A percentile compares a stretch with the other conserved stretches of the same genome.
Evolutionary conservation across 2,113 vertebrate species (phyloP).

Genomic region (Gymnorhina tibicen): DNA sequence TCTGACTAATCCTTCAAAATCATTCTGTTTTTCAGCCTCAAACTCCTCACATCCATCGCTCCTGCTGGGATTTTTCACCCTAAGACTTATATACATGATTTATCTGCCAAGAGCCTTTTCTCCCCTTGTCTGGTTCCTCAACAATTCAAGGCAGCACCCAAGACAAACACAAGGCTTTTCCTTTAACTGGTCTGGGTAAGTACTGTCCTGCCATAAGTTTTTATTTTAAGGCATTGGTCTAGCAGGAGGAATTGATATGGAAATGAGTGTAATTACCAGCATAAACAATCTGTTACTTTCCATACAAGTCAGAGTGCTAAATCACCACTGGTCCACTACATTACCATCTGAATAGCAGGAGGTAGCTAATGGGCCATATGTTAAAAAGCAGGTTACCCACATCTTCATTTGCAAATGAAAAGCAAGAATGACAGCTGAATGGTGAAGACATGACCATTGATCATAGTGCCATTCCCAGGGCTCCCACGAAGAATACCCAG

Average conservation of each 20-base stretch:
- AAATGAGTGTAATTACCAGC: conserved; percentile 75
- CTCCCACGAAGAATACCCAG: background rate
- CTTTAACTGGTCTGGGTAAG: background rate
- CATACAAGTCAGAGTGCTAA: conserved; percentile 65
- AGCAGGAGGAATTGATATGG: conserved; percentile 71
- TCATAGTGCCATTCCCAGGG: background rate
- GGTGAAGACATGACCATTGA: conserved; percentile 24
- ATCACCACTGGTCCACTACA: conserved; percentile 70
- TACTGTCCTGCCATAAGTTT: conserved; percentile 13
- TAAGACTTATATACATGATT: background rate
- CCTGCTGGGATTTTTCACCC: background rate
- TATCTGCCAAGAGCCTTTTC: background rate
- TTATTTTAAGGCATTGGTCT: conserved; percentile 33
- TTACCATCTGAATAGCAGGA: conserved; percentile 75
- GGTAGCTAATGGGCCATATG: conserved; percentile 72
- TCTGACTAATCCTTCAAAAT: background rate
- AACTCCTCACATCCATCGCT: background rate
- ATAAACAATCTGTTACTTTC: conserved; percentile 78
- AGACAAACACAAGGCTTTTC: background rate
- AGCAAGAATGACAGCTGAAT: conserved; percentile 46
- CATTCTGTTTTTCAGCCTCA: background rate
- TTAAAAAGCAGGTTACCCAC: conserved; percentile 66
- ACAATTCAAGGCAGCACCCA: background rate
- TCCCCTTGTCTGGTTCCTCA: background rate
- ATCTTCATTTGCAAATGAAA: conserved; percentile 72